Evolutionary conservation across 2,797 vertebrate species (phyloP).

Genomic region (Scolopax bukidnonensis): DNA sequence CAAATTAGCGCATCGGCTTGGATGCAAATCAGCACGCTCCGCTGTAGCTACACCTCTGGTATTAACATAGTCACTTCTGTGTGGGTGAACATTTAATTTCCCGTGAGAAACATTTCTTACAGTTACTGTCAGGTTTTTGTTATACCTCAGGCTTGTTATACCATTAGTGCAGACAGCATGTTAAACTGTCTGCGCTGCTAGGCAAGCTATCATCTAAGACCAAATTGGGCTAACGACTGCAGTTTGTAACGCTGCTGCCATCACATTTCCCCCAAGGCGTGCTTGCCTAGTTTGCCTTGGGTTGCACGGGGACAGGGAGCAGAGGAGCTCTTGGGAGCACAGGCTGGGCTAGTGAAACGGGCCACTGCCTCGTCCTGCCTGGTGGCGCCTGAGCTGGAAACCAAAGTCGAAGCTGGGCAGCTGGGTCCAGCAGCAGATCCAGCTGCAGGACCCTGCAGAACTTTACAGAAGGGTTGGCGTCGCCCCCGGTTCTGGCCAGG

Average conservation of each 20-base stretch:
- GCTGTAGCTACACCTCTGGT: not conserved
- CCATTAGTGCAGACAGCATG: not conserved
- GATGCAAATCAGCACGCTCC: not conserved
- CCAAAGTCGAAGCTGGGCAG: not conserved
- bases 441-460: not conserved
- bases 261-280: not conserved
- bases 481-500: fast-evolving
- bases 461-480: fast-evolving
- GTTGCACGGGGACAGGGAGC: not conserved
- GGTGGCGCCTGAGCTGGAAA: not conserved
- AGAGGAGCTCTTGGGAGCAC: fast-evolving
- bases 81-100: not conserved
- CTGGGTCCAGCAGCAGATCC: not conserved
- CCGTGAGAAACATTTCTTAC: not conserved
- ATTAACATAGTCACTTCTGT: not conserved
- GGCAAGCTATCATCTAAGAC: not conserved
- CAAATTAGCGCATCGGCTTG: not conserved
- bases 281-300: not conserved
- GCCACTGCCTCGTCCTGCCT: fast-evolving
- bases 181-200: not conserved
- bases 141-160: not conserved
- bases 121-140: not conserved
- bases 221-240: not conserved
- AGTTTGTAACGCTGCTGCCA: not conserved
- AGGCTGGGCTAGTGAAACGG: not conserved